Evolutionary conservation across 2,888 invertebrate species (phyloP), one percentile per base, ranked within the genome.

Genomic region (Cyclophora punctaria): DNA sequence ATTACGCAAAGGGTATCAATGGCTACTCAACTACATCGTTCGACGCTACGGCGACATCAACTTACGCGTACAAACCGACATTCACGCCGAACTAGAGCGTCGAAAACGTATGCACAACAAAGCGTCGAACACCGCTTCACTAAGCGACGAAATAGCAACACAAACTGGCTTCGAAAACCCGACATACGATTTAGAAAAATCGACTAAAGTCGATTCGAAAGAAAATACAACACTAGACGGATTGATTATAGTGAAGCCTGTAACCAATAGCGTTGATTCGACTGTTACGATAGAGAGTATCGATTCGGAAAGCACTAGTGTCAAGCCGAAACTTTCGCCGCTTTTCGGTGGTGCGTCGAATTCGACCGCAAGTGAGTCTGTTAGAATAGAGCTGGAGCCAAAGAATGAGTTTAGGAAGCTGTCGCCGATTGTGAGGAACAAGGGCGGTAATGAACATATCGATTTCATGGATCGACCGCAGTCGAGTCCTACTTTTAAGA

Each of bases 11-110:
- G 93, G 93, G 1, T 93, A 94, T 71, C 83, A 87, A 34, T 93
- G 95, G 95, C 80, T 95, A 7, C 75, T 95, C 34, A 91, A 91
- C 65, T 91, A 91, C 54, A 92, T 95, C n/a, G 86, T 90, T 3
- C 82, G 85, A n/a, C 89, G 93, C 58, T 94, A 92, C 71, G 89
- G 90, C 7, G 86, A 87, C 49, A 83, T 95, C 44, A 91, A 93
- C 60, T 68, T 89, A 47, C 86, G 95, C 52, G 93, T 95, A 0
- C 90, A 71, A 90, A 95, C 85, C 71, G 92, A 76, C 76, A 89
- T 72, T 80, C 90, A 73, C 90, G 92, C 78, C 61, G 92, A 83
- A 63, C 74, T 77, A 65, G 89, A 75, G 82, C 90, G 79, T 69
- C 82, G 76, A 65, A 85, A 78, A 76, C 85, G 73, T 0, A 71